Percentiles rank a stretch among this genome's conserved stretches.
Evolutionary conservation across 2,797 vertebrate genomes (phyloP).

Genomic region (Pteropus rufus): DNA sequence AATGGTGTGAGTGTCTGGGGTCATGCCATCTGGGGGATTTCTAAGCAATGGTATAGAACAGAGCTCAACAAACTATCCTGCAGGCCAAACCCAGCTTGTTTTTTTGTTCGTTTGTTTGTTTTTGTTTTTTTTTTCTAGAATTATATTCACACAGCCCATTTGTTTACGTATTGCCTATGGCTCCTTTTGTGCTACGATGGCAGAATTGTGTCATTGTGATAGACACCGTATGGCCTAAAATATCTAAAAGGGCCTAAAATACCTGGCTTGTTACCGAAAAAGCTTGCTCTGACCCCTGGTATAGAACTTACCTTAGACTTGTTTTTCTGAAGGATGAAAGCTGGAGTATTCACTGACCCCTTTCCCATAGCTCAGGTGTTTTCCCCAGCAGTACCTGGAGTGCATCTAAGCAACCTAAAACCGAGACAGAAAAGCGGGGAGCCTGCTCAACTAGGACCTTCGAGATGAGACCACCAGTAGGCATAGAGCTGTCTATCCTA

Average conservation of each 20-base stretch:
- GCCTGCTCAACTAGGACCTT: neutral
- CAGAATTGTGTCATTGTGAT: neutral
- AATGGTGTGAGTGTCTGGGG: neutral
- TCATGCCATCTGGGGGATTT: neutral
- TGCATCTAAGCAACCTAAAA: neutral
- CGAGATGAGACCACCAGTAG: neutral
- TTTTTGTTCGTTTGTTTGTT: neutral
- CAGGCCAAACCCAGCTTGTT: neutral
- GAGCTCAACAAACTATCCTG: neutral
- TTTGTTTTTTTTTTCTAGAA: neutral
- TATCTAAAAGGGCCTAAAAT: neutral
- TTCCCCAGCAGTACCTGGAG: neutral
- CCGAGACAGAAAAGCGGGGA: neutral
- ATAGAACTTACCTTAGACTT: neutral
- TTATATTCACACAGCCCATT: neutral
- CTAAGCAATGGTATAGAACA: neutral
- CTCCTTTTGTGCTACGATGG: neutral
- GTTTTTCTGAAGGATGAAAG: neutral
- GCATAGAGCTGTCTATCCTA: neutral
- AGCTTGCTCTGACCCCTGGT: neutral
- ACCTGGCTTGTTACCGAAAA: neutral
- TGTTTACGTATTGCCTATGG: neutral
- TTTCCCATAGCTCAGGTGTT: neutral
- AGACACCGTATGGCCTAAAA: neutral
- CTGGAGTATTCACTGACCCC: neutral